Percentiles rank a stretch among this genome's conserved stretches.
phyloP scores from a whole-genome alignment of 2,113 vertebrate species.

The Trogon melanurus region DNA sequence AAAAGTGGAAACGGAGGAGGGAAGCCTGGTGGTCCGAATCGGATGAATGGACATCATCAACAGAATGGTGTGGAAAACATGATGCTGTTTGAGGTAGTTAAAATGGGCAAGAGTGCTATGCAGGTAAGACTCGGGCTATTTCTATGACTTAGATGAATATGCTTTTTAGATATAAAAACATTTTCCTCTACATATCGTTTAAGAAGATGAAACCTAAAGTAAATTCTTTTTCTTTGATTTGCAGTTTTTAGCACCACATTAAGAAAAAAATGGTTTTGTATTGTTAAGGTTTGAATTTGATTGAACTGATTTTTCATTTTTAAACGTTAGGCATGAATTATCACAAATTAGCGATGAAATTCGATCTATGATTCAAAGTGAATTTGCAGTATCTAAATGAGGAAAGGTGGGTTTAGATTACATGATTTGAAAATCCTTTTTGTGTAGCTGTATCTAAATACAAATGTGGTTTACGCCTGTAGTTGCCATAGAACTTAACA shows the following conservation, averaged over 20 bases:
- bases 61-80: slow-evolving; percentile 99
- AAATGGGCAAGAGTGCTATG: slow-evolving; percentile 98
- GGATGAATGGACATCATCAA: slow-evolving; percentile 98
- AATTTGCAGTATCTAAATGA: not conserved
- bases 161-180: not conserved
- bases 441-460: not conserved
- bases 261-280: not conserved
- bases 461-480: not conserved
- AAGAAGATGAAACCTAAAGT: not conserved
- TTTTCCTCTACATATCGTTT: not conserved
- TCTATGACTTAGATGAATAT: not conserved
- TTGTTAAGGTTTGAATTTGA: not conserved
- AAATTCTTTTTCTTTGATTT: not conserved
- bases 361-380: not conserved
- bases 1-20: slow-evolving; percentile 86
- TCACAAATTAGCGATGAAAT: not conserved
- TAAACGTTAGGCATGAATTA: not conserved
- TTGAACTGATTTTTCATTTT: not conserved
- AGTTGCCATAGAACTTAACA: not conserved
- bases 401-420: not conserved
- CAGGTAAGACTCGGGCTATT: slow-evolving; percentile 82
- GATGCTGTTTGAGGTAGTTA: slow-evolving; percentile 98
- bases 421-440: not conserved
- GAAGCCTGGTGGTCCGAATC: slow-evolving; percentile 84
- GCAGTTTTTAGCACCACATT: not conserved